Percentiles rank a stretch among this genome's conserved stretches.
phyloP scores from a whole-genome alignment of 2,113 vertebrate genomes.

The Thalassoma bifasciatum region DNA sequence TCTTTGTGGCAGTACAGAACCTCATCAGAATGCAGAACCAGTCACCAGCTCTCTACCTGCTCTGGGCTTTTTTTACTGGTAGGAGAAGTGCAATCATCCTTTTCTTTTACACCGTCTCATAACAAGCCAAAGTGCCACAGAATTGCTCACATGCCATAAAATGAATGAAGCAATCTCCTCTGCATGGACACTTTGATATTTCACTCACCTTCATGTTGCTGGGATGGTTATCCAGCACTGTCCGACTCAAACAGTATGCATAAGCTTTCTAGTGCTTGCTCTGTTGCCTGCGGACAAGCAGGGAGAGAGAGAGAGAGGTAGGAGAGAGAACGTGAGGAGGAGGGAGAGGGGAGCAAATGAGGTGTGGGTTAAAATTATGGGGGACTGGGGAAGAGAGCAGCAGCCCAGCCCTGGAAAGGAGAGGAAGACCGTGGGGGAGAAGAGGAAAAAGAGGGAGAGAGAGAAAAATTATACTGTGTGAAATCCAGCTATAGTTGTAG shows the following conservation, averaged over 20 bases:
- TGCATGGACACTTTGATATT: constrained; percentile 44
- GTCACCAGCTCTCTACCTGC: constrained; percentile 59
- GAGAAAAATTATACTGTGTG: constrained; percentile 56
- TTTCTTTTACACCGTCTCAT: constrained; percentile 14
- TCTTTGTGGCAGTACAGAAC: constrained; percentile 39
- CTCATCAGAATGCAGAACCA: constrained; percentile 74
- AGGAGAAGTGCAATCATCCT: constrained; percentile 47
- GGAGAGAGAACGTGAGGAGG: constrained; percentile 15
- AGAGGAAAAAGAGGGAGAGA: constrained; percentile 1
- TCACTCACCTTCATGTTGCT: constrained; percentile 59
- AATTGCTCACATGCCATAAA: constrained; percentile 14
- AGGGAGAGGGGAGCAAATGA: constrained; percentile 71
- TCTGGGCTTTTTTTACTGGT: constrained; percentile 49
- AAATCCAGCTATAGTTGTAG: constrained; percentile 55
- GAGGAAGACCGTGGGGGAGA: constrained; percentile 39
- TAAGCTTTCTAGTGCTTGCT: constrained; percentile 52
- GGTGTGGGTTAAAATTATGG: constrained; percentile 74
- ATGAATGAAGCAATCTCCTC: constrained; percentile 16
- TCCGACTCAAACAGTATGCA: constrained; percentile 48
- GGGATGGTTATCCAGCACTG: constrained; percentile 52
- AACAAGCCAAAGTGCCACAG: constrained; percentile 27
- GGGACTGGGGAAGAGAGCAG: constrained; percentile 63
- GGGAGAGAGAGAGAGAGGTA: constrained; percentile 16
- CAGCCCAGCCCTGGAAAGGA: constrained; percentile 70
- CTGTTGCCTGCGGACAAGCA: constrained; percentile 66